Conservation (phyloP, 2,888 invertebrate genomes). For the Volucella inanis region DNA sequence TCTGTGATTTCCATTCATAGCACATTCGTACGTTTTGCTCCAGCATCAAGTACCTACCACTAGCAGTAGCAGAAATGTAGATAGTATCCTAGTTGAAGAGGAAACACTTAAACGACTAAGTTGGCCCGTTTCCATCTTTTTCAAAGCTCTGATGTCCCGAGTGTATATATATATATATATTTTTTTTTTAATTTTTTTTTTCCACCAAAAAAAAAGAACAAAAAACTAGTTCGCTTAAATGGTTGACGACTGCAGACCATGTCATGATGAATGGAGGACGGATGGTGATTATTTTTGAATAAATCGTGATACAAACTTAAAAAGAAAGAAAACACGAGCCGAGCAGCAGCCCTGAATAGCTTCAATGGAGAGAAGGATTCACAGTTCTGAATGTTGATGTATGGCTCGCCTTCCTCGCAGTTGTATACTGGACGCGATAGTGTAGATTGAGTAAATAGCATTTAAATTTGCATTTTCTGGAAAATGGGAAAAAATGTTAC, state of each 20-base stretch:
- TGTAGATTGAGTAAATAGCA: conserved; percentile 64
- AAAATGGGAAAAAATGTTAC: conserved; percentile 6
- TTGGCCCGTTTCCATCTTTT: conserved; percentile 32
- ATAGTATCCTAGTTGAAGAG: background rate
- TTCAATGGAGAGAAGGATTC: conserved; percentile 36
- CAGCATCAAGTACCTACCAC: background rate
- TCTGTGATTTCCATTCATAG: conserved; percentile 6
- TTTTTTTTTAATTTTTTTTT: too few relatives aligned
- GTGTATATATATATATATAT: too few relatives aligned
- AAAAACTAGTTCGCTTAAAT: conserved; percentile 64
- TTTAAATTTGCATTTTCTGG: conserved; percentile 64
- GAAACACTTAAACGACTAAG: conserved; percentile 12
- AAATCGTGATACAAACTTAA: conserved; percentile 54
- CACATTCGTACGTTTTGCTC: background rate
- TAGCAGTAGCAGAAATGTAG: background rate
- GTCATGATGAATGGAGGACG: conserved; percentile 70
- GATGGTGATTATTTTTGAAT: conserved; percentile 72
- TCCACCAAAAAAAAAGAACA: conserved; percentile 27
- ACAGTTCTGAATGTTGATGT: conserved; percentile 10
- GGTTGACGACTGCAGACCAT: conserved; percentile 71
- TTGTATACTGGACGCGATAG: conserved; percentile 54
- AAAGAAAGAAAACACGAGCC: conserved; percentile 5
- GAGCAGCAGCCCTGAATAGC: conserved; percentile 3
- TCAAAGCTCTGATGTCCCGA: conserved; percentile 9
- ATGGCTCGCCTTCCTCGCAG: conserved; percentile 34